Evolutionary conservation across 2,797 vertebrate genomes (phyloP).

Genomic region (Carcharodon carcharias): DNA sequence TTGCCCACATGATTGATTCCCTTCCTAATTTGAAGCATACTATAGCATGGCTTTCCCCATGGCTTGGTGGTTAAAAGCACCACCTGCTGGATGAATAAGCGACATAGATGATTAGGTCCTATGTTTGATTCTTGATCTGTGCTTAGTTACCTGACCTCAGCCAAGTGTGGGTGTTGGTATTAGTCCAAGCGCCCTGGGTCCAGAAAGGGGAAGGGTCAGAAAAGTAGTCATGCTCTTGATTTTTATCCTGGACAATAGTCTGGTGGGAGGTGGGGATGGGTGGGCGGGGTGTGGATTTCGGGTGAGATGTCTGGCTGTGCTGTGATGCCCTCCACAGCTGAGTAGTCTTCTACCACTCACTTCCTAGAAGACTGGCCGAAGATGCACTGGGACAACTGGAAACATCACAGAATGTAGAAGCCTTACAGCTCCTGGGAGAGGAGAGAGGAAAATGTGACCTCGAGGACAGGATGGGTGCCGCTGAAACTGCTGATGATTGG

Average conservation of each 20-base stretch:
- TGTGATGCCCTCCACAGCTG: background rate
- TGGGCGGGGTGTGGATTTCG: too few species aligned
- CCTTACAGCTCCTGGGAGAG: background rate
- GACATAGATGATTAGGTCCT: too few species aligned
- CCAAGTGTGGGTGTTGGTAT: background rate
- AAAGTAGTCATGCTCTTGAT: background rate
- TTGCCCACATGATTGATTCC: background rate
- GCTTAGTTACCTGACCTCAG: background rate
- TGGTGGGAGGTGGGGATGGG: too few species aligned
- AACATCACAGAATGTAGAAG: background rate
- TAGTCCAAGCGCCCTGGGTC: background rate
- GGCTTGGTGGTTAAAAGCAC: slow-evolving; percentile 5
- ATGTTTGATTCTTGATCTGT: background rate
- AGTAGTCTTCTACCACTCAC: background rate
- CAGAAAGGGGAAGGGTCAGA: background rate
- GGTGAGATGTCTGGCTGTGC: background rate
- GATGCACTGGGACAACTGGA: background rate
- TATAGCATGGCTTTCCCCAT: background rate
- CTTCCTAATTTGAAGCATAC: background rate
- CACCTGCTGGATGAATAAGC: background rate
- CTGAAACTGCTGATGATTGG: too few species aligned
- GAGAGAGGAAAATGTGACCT: background rate
- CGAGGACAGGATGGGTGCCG: background rate
- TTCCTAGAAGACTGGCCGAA: background rate
- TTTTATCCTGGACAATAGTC: background rate